These are phyloP conservation scores for Drosophila burlai DNA, from an alignment of 1,140 invertebrate species.

Conservation along the genomic window DNA sequence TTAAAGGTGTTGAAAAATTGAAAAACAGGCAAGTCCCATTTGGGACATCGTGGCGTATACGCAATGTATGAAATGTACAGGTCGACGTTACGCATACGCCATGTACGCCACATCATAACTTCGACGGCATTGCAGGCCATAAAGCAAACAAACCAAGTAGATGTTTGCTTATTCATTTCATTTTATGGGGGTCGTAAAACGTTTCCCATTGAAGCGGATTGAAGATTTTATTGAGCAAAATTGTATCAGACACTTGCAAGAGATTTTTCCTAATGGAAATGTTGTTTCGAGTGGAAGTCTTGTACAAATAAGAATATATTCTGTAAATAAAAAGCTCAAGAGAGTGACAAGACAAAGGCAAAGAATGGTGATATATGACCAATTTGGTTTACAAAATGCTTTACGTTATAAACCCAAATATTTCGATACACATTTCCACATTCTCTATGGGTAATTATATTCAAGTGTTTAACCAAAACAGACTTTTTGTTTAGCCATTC, in stretches of 20 bases:
- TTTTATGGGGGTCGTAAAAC: conserved; percentile 45
- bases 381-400: not conserved
- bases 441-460: not conserved
- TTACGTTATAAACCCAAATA: not conserved
- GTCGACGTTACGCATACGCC: conserved; percentile 53
- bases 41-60: conserved; percentile 21
- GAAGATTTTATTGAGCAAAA: conserved; percentile 28
- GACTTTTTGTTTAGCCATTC: conserved; percentile 21
- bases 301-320: conserved; percentile 19
- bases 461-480: conserved; percentile 15
- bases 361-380: not conserved
- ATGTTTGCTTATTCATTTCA: conserved; percentile 35
- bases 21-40: not conserved
- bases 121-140: conserved; percentile 9
- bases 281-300: conserved; percentile 13
- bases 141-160: conserved; percentile 17
- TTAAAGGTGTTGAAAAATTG: conserved; percentile 47
- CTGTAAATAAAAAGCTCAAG: not conserved
- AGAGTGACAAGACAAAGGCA: not conserved
- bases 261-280: conserved; percentile 38
- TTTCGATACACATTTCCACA: not conserved
- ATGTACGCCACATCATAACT: conserved; percentile 27
- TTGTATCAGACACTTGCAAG: conserved; percentile 14
- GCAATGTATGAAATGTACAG: conserved; percentile 2
- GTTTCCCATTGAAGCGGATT: conserved; percentile 31